These are phyloP conservation scores for Atractosteus spatula DNA, from an alignment of 2,113 vertebrate species.

Conservation along the genomic window DNA sequence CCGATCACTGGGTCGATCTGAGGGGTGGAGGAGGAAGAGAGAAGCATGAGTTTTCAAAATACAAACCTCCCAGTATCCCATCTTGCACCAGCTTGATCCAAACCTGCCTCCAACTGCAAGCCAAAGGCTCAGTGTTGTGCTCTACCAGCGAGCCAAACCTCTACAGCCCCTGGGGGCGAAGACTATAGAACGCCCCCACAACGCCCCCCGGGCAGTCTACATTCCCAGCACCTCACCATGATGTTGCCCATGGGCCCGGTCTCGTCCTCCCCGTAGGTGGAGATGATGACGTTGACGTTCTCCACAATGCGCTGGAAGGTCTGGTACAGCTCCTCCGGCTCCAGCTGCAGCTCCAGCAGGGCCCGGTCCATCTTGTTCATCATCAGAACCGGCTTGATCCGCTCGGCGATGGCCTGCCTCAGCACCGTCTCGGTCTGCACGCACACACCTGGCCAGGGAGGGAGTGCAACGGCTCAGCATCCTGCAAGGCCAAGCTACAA, in stretches of 20 bases:
- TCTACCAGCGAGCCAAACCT: too few relatives aligned
- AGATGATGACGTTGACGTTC: conserved; percentile 91
- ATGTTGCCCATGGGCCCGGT: conserved; percentile 89
- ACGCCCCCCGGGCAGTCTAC: neutral
- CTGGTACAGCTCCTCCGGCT: conserved; percentile 85
- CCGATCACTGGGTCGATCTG: conserved; percentile 86
- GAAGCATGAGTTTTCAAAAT: neutral
- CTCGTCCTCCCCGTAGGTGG: conserved; percentile 88
- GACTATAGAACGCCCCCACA: neutral
- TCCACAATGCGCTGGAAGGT: conserved; percentile 97
- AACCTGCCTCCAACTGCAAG: neutral
- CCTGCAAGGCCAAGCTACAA: neutral
- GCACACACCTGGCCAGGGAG: conserved; percentile 74
- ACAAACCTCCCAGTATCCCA: too few relatives aligned
- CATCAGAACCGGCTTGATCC: conserved; percentile 95
- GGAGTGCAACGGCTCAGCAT: fast-evolving
- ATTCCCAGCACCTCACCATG: conserved; percentile 65
- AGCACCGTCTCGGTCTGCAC: conserved; percentile 96
- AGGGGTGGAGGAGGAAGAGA: neutral
- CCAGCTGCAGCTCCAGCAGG: conserved; percentile 88
- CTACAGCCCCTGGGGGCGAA: too few relatives aligned
- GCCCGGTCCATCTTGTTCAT: conserved; percentile 99
- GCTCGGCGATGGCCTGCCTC: conserved; percentile 88
- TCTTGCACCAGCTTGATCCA: neutral
- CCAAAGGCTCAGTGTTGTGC: too few relatives aligned